Base-by-base conservation (phyloP, 1,140 invertebrate species). In the Micrasema minimum region DNA sequence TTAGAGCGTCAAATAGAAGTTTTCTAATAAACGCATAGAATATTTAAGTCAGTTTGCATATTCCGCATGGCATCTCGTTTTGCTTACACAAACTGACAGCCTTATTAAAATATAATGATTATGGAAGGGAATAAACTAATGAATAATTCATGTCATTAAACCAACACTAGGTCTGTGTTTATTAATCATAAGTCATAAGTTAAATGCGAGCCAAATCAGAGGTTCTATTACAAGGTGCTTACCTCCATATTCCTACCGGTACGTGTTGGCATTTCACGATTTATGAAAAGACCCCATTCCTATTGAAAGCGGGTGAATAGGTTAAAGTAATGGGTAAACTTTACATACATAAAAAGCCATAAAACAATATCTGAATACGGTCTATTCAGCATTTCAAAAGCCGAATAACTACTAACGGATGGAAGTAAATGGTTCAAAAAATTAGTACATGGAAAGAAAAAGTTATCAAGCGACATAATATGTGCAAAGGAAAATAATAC, bases 241-340 rank as follows among this genome's bases (percentile, higher is more conserved):
- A 31, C 26, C 7, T 31, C 26, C 26, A 31, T 2, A 31, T 4
- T 4, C 26, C 3, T 2, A 7, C 18, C 2, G n/a, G 16, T 38
- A 59, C 55, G 55, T 59, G 55, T 38, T 59, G 55, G 55, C 55
- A 59, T 59, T 59, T 59, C 55, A 59, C 55, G 55, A 59, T 2
- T 59, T 59, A 18, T 18, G 20, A 38, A 59, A 59, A 55, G n/a
- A 55, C 26, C 51, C n/a, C n/a, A 26, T 51, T 23, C 1, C 50
- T 12, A 31, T 31, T 55, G 51, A 31, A 55, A 48, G 7, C 26
- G 26, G 26, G 26, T 31, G 26, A 31, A 31, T 31, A 31, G 26
- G 16, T 20, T 48, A 9, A 16, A 22, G 20, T 22, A 2, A 10
- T 20, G 18, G 11, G 20, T 20, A 16, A 16, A 48, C 46, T 18